These are phyloP conservation scores for Enteromius paludinosus DNA, from an alignment of 2,797 vertebrate species.

Conservation along the genomic window DNA sequence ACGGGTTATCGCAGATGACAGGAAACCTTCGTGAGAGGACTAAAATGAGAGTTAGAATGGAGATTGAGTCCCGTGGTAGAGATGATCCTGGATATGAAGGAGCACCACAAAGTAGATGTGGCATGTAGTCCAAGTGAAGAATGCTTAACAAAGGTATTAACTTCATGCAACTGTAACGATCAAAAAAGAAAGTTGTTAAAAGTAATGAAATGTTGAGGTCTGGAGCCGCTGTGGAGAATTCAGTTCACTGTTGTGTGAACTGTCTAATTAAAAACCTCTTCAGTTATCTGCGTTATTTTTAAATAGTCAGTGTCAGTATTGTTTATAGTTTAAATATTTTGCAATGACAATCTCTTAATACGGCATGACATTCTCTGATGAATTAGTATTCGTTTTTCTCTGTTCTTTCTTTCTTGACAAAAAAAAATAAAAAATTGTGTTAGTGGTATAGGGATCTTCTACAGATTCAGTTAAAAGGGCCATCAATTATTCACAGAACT, in stretches of 20 bases:
- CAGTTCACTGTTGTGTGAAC: neutral
- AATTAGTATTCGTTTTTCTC: neutral
- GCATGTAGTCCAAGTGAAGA: conserved; percentile 20
- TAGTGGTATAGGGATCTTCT: neutral
- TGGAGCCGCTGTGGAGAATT: neutral
- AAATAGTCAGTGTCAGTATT: neutral
- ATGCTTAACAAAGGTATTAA: conserved; percentile 39
- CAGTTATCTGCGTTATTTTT: neutral
- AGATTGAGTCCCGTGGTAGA: conserved; percentile 23
- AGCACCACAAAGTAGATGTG: conserved; percentile 12
- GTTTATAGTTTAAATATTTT: neutral
- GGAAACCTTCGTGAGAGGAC: conserved; percentile 18
- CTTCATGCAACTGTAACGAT: neutral
- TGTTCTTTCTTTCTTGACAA: neutral
- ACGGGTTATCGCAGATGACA: conserved; percentile 24
- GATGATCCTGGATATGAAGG: conserved; percentile 41
- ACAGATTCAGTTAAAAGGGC: neutral
- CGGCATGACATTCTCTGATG: neutral
- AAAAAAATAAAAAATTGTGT: neutral
- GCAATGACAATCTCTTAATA: neutral
- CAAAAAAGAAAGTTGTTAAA: conserved; percentile 26
- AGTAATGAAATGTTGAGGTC: neutral
- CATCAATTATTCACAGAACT: neutral
- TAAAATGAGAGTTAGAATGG: conserved; percentile 15
- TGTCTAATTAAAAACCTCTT: neutral